Evolutionary conservation across 2,888 invertebrate species (phyloP).

Genomic region (Troglohyphantes excavatus): DNA sequence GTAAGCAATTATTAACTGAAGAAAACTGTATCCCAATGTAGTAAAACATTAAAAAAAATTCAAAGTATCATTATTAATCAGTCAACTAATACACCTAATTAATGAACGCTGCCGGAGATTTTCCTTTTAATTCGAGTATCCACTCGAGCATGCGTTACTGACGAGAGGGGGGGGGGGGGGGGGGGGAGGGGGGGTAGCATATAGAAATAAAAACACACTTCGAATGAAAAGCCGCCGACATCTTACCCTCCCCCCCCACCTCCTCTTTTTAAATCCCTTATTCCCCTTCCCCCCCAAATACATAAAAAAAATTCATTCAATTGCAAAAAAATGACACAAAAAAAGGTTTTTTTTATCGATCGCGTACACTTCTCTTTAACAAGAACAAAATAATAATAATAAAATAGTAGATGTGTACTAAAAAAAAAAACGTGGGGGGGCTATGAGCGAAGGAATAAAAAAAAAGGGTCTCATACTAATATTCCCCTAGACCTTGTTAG

Average conservation of each 20-base stretch:
- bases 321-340: background rate
- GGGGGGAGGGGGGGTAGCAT: too few relatives aligned
- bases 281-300: too few relatives aligned
- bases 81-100: background rate
- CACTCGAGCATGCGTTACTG: background rate
- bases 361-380: slow-evolving; percentile 54
- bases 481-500: slow-evolving; percentile 67
- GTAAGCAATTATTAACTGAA: too few relatives aligned
- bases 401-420: slow-evolving; percentile 9
- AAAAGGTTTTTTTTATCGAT: slow-evolving; percentile 43
- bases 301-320: slow-evolving; percentile 46
- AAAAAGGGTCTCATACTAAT: slow-evolving; percentile 64
- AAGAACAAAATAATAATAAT: slow-evolving; percentile 54
- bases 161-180: background rate
- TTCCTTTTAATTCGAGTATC: too few relatives aligned
- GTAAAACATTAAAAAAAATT: too few relatives aligned
- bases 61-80: background rate
- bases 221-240: background rate
- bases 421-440: background rate
- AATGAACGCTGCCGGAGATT: background rate
- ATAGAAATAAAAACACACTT: slow-evolving; percentile 22
- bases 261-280: slow-evolving; percentile 18
- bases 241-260: background rate
- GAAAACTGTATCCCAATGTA: too few relatives aligned
- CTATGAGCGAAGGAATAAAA: slow-evolving; percentile 2